A percentile compares a stretch with the other conserved stretches of the same genome.
phyloP scores from a whole-genome alignment of 2,797 vertebrate species.

The Xenops minutus region DNA sequence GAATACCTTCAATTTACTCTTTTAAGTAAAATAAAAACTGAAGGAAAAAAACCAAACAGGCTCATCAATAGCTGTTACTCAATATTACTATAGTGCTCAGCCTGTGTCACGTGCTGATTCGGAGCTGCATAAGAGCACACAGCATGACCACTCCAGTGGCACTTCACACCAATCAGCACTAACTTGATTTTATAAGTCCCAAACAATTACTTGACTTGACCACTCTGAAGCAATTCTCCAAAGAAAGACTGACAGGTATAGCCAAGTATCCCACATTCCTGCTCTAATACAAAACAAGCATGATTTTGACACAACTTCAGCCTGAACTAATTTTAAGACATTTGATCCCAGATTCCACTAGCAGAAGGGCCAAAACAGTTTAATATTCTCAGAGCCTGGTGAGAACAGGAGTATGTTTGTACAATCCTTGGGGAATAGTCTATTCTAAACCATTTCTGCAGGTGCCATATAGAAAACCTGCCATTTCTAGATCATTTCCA shows the following conservation, averaged over 20 bases:
- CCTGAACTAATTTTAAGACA: neutral
- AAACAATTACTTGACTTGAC: neutral
- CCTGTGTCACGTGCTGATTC: neutral
- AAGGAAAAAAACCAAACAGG: neutral
- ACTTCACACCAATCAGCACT: neutral
- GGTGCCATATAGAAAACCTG: neutral
- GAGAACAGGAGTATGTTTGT: neutral
- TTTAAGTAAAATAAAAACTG: neutral
- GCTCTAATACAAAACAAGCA: neutral
- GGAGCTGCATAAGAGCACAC: rapidly evolving
- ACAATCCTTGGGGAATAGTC: neutral
- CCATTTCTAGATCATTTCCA: neutral
- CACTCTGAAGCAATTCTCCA: neutral
- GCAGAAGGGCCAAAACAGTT: neutral
- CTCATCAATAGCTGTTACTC: neutral
- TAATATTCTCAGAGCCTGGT: neutral
- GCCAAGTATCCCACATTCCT: neutral
- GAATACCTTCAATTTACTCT: neutral
- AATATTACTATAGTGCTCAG: neutral
- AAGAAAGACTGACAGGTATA: neutral
- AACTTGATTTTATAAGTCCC: neutral
- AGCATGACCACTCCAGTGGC: neutral
- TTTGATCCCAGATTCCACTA: neutral
- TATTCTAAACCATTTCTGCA: neutral
- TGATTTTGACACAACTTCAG: neutral